These are phyloP conservation scores for Muricea muricata DNA, from an alignment of 92 coral and sea anemone genomes.

Conservation along the genomic window DNA sequence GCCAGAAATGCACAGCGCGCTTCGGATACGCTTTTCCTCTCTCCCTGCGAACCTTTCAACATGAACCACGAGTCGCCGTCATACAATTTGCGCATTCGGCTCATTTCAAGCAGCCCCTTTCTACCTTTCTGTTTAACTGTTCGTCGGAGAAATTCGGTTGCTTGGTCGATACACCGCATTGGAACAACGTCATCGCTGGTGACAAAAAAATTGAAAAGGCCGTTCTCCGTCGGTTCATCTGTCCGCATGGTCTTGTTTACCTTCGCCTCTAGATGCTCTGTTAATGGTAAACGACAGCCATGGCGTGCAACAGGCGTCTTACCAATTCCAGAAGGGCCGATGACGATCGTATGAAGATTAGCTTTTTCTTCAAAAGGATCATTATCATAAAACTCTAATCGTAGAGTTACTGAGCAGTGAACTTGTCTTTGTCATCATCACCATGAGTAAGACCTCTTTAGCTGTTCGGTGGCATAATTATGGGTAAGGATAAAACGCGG, in stretches of 20 bases:
- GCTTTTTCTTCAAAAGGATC: slow-evolving; percentile 29
- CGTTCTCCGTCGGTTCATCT: slow-evolving; percentile 26
- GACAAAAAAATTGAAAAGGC: slow-evolving; percentile 21
- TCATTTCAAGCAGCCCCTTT: slow-evolving; percentile 26
- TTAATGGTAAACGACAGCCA: slow-evolving; percentile 21
- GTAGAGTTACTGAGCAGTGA: neutral
- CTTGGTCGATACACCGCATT: slow-evolving; percentile 16
- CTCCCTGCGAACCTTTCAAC: slow-evolving; percentile 13
- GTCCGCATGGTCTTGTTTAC: slow-evolving; percentile 24
- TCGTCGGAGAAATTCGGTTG: slow-evolving; percentile 1
- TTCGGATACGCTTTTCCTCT: slow-evolving; percentile 6
- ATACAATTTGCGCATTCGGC: neutral
- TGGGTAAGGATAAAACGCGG: no score
- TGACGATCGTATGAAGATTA: slow-evolving; percentile 11
- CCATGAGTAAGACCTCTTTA: neutral
- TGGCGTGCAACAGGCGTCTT: slow-evolving; percentile 1
- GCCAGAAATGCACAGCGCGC: slow-evolving; percentile 36
- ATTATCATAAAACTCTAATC: slow-evolving; percentile 6
- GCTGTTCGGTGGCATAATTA: slow-evolving; percentile 10
- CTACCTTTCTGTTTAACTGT: slow-evolving; percentile 7
- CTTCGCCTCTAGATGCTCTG: neutral
- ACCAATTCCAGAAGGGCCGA: neutral
- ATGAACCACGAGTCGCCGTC: slow-evolving; percentile 34
- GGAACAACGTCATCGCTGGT: slow-evolving; percentile 12
- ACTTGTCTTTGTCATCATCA: neutral